phyloP scores from a whole-genome alignment of 2,113 vertebrate species.

The human (Homo sapiens) region GRCh38 chr11:121393501-121394000 shows the following conservation, averaged over 20 bases:
- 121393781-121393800: background rate
- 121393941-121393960: background rate
- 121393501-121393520: background rate
- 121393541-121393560: background rate
- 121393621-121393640: background rate
- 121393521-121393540: background rate
- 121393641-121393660: background rate
- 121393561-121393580: background rate
- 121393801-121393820: background rate
- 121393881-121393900: no score
- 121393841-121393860: no score
- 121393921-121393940: background rate
- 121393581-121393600: background rate
- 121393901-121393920: background rate
- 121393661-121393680: background rate
- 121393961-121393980: background rate
- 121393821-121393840: background rate
- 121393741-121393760: background rate
- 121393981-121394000: background rate
- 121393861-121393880: no score
- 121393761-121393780: background rate
- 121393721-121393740: background rate
- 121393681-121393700: background rate
- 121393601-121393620: background rate
- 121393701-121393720: fast-evolving